Evolutionary conservation across 2,797 vertebrate genomes (phyloP).

Genomic region (Coendou prehensilis): DNA sequence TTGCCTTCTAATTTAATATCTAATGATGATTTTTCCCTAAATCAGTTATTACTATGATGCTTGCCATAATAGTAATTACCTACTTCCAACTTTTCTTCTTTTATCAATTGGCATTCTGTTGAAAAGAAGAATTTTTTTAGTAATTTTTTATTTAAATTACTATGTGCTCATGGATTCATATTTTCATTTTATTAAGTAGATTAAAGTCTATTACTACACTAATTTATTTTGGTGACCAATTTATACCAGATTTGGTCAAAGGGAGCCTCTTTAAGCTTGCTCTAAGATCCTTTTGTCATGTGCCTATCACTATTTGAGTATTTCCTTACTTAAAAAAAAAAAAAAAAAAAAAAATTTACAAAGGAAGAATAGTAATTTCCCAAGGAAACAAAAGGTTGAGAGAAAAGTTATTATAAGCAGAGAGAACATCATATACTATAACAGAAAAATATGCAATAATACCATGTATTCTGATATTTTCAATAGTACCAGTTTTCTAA

Average conservation of each 20-base stretch:
- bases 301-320: conserved; percentile 59
- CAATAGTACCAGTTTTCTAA: neutral
- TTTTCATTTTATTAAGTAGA: conserved; percentile 56
- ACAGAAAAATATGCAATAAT: conserved; percentile 65
- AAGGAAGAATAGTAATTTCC: conserved; percentile 56
- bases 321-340: conserved; percentile 21
- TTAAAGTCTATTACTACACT: conserved; percentile 48
- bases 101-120: conserved; percentile 32
- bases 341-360: neutral
- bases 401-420: conserved; percentile 34
- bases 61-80: neutral
- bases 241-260: conserved; percentile 13
- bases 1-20: conserved; percentile 22
- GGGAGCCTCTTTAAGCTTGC: neutral
- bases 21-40: conserved; percentile 52
- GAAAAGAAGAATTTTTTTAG: conserved; percentile 17
- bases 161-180: conserved; percentile 16
- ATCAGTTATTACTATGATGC: neutral
- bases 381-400: conserved; percentile 18
- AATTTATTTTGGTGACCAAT: conserved; percentile 42
- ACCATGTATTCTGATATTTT: neutral
- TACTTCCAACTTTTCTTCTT: conserved; percentile 53
- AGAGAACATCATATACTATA: neutral
- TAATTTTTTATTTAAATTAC: conserved; percentile 46
- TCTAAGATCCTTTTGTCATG: conserved; percentile 22